Evolutionary conservation across 2,113 vertebrate genomes (phyloP).

Genomic region (Platichthys stellatus): DNA sequence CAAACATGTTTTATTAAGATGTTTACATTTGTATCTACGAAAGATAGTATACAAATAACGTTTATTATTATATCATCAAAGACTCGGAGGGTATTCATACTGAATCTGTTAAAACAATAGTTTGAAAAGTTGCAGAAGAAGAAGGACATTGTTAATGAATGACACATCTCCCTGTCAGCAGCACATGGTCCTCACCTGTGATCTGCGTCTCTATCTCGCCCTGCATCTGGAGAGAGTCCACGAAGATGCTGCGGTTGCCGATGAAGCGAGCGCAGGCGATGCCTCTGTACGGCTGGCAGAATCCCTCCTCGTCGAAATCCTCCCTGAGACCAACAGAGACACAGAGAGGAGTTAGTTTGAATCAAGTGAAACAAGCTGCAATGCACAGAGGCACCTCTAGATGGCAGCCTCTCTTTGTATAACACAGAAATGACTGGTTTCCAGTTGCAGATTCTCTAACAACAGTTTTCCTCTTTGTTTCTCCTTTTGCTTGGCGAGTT

Average conservation of each 20-base stretch:
- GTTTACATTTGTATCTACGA: no score
- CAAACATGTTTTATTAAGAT: no score
- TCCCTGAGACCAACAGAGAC: conserved; percentile 81
- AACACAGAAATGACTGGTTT: conserved; percentile 14
- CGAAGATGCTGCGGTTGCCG: conserved; percentile 96
- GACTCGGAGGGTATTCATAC: no score
- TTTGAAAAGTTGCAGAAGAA: no score
- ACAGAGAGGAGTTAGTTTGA: neutral
- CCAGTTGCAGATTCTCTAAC: neutral
- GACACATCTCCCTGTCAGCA: no score
- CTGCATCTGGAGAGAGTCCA: conserved; percentile 99
- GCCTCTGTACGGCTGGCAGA: conserved; percentile 98
- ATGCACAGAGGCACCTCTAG: conserved; percentile 62
- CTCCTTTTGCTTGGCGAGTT: conserved; percentile 31
- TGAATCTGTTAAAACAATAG: no score
- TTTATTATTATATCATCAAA: no score
- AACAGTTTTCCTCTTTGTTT: conserved; percentile 15
- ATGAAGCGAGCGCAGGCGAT: conserved; percentile 98
- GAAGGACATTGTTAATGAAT: neutral
- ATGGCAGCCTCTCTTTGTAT: conserved; percentile 62
- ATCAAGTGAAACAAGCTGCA: neutral
- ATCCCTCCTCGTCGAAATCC: conserved; percentile 95
- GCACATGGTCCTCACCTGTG: conserved; percentile 84
- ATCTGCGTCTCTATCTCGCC: conserved; percentile 99
- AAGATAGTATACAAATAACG: no score